Evolutionary conservation across 2,113 vertebrate genomes (phyloP), one percentile per base, ranked within the genome.

Genomic region (Percina caprodes): DNA sequence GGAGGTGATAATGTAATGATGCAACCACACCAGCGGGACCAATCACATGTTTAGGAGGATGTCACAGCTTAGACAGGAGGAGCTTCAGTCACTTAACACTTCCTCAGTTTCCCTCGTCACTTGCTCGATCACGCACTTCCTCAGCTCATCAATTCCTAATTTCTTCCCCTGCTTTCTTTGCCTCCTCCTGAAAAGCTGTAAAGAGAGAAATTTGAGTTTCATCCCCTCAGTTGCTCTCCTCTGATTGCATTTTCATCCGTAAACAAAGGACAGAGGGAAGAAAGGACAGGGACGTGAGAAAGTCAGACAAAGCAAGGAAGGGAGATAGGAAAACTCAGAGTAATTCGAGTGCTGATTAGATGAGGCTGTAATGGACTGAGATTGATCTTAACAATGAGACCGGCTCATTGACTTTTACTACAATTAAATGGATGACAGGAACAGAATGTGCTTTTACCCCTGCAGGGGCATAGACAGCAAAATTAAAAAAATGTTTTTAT

Each of bases 1-100:
- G 4, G 49, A 70, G 63, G 69, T 79, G 82, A 84, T 76, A 63
- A 92, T 69, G 87, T 80, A 89, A 82, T 39, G 92, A 95, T 63
- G 77, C 67, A 83, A 91, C 90, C 91, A 92, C 11, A 75, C 89
- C 88, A 82, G 91, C 92, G 87, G 83, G 85, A 92, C 78, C 79
- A 92, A 89, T 94, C 86, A 81, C 93, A 93, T 84, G 86, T 87
- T 84, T 76, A 52, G 74, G 80, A 85, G 79, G 56, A 91, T 63
- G 77, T 84, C 87, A 78, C 83, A 90, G 82, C 69, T 85, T 82
- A 79, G 70, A 80, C 86, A 87, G 90, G 82, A 88, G 89, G 84
- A 85, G 86, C 84, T 74, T 79, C 86, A 39, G 35, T 84, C 69
- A 21, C 71, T 82, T 63, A 80, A 87, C 76, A 92, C 91, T 87